Conservation (phyloP, 2,888 invertebrate genomes). For the Pandemis heparana region DNA sequence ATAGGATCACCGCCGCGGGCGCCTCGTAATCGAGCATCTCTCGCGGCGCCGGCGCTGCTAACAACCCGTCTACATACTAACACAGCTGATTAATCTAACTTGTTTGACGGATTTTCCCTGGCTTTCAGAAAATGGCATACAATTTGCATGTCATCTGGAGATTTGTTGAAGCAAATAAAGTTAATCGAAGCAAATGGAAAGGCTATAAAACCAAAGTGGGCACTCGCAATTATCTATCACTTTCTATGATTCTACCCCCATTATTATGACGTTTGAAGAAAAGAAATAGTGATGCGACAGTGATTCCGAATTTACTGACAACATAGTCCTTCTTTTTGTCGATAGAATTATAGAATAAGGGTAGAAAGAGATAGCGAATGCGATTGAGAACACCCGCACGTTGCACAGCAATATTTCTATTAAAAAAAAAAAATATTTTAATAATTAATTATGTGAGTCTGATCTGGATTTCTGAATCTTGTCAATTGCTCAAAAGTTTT, state of each 20-base stretch:
- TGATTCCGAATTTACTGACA: too few species aligned
- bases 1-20: slow-evolving; percentile 24
- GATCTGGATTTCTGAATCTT: not conserved
- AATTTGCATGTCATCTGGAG: not conserved
- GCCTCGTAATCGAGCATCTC: slow-evolving; percentile 34
- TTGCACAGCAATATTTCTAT: not conserved
- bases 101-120: slow-evolving; percentile 27
- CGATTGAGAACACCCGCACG: not conserved
- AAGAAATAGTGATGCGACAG: too few species aligned
- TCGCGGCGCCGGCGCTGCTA: slow-evolving; percentile 46
- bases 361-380: too few species aligned
- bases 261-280: too few species aligned
- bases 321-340: too few species aligned
- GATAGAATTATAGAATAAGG: too few species aligned
- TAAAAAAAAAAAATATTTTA: not conserved
- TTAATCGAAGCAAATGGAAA: too few species aligned
- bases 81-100: slow-evolving; percentile 30
- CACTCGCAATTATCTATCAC: too few species aligned
- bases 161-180: not conserved
- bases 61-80: slow-evolving; percentile 28
- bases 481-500: not conserved
- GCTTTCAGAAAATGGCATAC: slow-evolving; percentile 14
- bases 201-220: too few species aligned
- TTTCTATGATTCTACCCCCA: too few species aligned
- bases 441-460: not conserved